Evolutionary conservation across 2,113 vertebrate genomes (phyloP).

Genomic region (Pardalotus punctatus): DNA sequence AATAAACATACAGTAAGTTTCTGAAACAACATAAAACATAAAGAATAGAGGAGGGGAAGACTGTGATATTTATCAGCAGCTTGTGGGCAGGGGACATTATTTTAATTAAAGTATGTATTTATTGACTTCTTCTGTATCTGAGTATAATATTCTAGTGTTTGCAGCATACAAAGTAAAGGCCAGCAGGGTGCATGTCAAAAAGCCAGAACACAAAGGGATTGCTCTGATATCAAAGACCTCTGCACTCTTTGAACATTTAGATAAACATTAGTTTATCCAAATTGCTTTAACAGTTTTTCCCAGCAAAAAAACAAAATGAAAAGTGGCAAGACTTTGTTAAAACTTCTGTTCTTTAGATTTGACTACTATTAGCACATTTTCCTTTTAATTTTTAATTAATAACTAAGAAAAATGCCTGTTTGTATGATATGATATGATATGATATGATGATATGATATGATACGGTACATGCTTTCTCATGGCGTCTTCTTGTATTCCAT

Average conservation of each 20-base stretch:
- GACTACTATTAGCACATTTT: background rate
- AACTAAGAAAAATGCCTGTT: background rate
- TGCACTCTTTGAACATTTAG: constrained; percentile 33
- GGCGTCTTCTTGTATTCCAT: background rate
- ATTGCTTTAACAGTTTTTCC: background rate
- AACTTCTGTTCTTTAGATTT: background rate
- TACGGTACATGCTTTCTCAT: background rate
- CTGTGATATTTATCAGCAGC: background rate
- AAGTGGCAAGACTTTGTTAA: background rate
- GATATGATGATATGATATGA: background rate
- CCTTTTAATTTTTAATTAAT: background rate
- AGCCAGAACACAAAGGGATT: background rate
- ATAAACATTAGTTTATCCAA: background rate
- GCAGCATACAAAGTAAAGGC: background rate
- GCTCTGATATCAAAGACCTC: constrained; percentile 5
- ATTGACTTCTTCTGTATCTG: background rate
- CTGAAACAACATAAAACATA: background rate
- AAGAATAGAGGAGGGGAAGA: background rate
- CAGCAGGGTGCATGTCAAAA: background rate
- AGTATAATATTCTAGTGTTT: background rate
- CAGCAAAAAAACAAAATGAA: background rate
- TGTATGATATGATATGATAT: background rate
- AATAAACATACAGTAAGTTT: background rate
- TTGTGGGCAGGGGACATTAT: background rate
- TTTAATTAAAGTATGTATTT: background rate